Evolutionary conservation across 2,113 vertebrate genomes (phyloP).

Genomic region (Sinosuthora webbiana): DNA sequence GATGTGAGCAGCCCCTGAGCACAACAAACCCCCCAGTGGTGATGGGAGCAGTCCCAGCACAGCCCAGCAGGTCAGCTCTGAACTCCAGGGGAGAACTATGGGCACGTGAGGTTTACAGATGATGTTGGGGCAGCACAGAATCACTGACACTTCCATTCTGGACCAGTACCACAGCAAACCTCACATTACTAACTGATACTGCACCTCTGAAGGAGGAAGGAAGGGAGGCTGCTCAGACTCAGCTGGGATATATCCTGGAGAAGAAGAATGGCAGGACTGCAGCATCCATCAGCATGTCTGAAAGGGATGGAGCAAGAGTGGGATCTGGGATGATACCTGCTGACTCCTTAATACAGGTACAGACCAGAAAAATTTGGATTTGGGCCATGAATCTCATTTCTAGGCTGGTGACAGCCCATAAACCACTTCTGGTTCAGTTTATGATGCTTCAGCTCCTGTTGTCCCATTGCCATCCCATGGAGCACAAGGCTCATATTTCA

Average conservation of each 20-base stretch:
- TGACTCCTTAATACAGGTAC: background rate
- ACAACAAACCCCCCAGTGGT: background rate
- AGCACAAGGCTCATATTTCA: background rate
- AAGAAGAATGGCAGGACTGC: background rate
- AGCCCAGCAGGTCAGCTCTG: background rate
- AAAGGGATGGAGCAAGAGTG: background rate
- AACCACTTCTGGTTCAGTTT: background rate
- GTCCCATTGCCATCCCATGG: background rate
- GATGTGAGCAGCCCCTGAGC: background rate
- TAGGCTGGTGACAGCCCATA: background rate
- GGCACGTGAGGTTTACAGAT: accelerated
- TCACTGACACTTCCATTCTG: background rate
- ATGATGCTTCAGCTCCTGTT: background rate
- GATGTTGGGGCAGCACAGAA: background rate
- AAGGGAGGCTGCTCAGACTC: background rate
- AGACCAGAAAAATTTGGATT: background rate
- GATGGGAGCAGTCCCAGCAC: background rate
- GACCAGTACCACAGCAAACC: background rate
- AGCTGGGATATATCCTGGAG: background rate
- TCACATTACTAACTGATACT: background rate
- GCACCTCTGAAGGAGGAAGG: background rate
- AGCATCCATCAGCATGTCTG: background rate
- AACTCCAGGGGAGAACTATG: background rate
- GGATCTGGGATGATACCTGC: background rate
- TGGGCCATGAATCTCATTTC: background rate